Base-by-base conservation (phyloP, 2,888 invertebrate genomes). In the Dicyrtoma fusca region DNA sequence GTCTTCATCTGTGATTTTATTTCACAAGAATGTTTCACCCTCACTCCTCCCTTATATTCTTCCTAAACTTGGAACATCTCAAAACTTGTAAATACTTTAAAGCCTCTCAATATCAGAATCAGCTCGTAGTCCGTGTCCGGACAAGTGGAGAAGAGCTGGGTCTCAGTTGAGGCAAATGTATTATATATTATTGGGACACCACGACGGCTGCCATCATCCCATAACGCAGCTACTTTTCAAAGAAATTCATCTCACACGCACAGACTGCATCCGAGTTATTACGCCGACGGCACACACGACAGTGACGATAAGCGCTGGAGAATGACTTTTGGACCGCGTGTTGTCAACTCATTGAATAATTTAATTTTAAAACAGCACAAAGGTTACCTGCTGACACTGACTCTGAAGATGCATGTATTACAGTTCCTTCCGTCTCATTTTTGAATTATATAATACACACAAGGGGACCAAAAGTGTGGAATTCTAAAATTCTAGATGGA, bases 341-440 rank as follows among this genome's bases (percentile, higher is more conserved):
- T 34, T 57, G 57, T 57, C 57, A 57, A 57, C 57, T 57, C 57
- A 13, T 26, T 57, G 57, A 57, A 57, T 57, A 57, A 25, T 57
- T 57, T 57, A 57, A 11, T 57, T 57, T 57, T 25, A 2, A n/a
- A 53, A 57, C 25, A 57, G 23, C 25, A 57, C 57, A 26, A 57
- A 57, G 57, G 57, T 57, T 14, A 57, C 57, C 25, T 57, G 14
- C 21, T 11, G 21, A 21, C 57, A 25, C 23, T 6, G 4, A 19
- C 21, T 34, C 34, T 34, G 4, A 34, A 34, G 34, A 34, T 19
- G 21, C 17, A 3, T 57, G 10, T 57, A 5, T 25, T 57, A 8
- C 25, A 57, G 4, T 26, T 57, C 57, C n/a, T 25, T 25, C 57
- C 10, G 34, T 34, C 34, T 34, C 8, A 8, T 8, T 34, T 34